Conservation (phyloP, 2,113 vertebrate genomes). For the Cinclus cinclus region DNA sequence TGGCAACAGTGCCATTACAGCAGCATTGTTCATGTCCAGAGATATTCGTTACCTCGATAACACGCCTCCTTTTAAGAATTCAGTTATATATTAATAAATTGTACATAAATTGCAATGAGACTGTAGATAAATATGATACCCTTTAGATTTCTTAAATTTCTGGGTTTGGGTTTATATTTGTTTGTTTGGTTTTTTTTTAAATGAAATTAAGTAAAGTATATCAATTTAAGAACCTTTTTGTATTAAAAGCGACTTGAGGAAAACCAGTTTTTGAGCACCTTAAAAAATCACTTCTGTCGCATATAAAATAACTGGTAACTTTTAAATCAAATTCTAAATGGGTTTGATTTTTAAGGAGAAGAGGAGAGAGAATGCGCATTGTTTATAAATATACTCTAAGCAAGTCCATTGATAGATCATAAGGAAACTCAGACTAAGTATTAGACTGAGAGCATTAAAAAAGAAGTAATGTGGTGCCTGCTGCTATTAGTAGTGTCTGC, state of each 20-base stretch:
- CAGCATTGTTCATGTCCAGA: background rate
- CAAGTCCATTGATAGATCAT: background rate
- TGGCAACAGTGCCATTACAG: background rate
- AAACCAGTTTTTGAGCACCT: background rate
- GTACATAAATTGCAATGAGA: background rate
- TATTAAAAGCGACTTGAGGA: background rate
- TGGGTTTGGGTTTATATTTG: background rate
- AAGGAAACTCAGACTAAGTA: conserved; percentile 15
- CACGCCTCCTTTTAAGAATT: background rate
- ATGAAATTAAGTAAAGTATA: background rate
- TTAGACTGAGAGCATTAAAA: background rate
- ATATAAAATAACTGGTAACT: background rate
- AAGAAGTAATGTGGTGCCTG: background rate
- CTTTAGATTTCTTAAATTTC: background rate
- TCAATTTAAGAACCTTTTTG: background rate
- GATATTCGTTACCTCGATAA: background rate
- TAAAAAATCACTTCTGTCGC: background rate
- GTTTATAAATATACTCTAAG: background rate
- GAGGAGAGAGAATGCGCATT: background rate
- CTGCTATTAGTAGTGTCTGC: conserved; percentile 46
- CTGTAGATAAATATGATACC: background rate
- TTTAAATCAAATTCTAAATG: conserved; percentile 30
- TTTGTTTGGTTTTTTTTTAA: background rate
- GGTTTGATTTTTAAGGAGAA: conserved; percentile 1
- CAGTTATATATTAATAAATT: background rate